phyloP scores from a whole-genome alignment of 2,113 vertebrate genomes.

The Stigmatopora nigra region DNA sequence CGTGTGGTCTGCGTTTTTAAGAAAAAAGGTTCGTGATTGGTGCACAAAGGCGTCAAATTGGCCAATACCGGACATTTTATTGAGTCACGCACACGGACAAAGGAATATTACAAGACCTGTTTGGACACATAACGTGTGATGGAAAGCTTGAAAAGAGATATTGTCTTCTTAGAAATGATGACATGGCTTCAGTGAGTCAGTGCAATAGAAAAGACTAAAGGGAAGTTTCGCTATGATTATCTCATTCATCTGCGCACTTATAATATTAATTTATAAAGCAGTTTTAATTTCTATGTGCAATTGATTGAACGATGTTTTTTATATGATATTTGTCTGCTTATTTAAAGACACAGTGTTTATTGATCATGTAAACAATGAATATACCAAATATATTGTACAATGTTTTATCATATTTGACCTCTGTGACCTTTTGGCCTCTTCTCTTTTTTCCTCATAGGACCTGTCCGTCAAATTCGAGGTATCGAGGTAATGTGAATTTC shows the following conservation, averaged over 20 bases:
- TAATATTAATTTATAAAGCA: not conserved
- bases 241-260: not conserved
- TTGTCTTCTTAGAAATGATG: not conserved
- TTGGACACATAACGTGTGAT: not conserved
- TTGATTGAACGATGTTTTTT: no score
- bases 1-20: no score
- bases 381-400: no score
- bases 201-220: not conserved
- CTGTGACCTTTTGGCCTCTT: no score
- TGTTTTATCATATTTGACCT: no score
- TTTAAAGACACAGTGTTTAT: no score
- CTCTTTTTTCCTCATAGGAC: no score
- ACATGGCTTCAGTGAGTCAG: slow-evolving; percentile 1
- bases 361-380: no score
- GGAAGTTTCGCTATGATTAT: slow-evolving; percentile 1
- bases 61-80: not conserved
- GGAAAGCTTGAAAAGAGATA: not conserved
- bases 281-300: no score
- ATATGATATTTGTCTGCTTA: no score
- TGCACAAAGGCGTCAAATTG: not conserved
- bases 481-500: no score
- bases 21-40: not conserved
- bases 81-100: not conserved
- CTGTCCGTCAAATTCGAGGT: no score
- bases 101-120: not conserved